Conservation (phyloP, 1,140 invertebrate species). For the Hyles euphorbiae region DNA sequence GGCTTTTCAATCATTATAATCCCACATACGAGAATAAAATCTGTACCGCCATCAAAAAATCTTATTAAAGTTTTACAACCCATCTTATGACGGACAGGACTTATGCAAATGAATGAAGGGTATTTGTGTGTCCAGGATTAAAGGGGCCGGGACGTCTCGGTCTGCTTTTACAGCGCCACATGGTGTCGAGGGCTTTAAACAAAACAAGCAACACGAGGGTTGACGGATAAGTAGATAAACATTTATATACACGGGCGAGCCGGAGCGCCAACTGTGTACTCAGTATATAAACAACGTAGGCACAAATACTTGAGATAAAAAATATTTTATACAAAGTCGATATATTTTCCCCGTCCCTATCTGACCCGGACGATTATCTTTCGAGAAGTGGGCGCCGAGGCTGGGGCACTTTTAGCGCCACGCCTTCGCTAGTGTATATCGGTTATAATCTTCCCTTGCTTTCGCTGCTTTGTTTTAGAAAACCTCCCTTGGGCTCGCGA, state of each 20-base stretch:
- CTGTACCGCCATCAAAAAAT: slow-evolving; percentile 28
- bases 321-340: slow-evolving; percentile 8
- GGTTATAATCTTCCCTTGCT: slow-evolving; percentile 49
- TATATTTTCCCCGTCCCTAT: slow-evolving; percentile 24
- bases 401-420: slow-evolving; percentile 35
- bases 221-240: slow-evolving; percentile 21
- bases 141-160: slow-evolving; percentile 24
- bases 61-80: slow-evolving; percentile 35
- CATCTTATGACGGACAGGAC: slow-evolving; percentile 39
- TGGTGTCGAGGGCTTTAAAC: slow-evolving; percentile 35
- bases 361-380: slow-evolving; percentile 22
- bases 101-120: slow-evolving; percentile 46
- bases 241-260: slow-evolving; percentile 7
- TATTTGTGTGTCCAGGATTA: slow-evolving; percentile 34
- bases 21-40: slow-evolving; percentile 28
- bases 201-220: slow-evolving; percentile 25
- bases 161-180: slow-evolving; percentile 44
- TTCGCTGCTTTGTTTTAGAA: slow-evolving; percentile 54
- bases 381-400: slow-evolving; percentile 18
- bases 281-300: no score
- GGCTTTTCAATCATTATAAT: slow-evolving; percentile 30
- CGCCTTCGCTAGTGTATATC: slow-evolving; percentile 44
- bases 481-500: slow-evolving; percentile 38
- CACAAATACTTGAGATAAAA: not conserved
- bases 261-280: no score